A percentile compares a stretch with the other conserved stretches of the same genome.
These are phyloP conservation scores for Rhabditophanes sp. DNA, from an alignment of 2,888 invertebrate genomes.

Conservation along the genomic window DNA sequence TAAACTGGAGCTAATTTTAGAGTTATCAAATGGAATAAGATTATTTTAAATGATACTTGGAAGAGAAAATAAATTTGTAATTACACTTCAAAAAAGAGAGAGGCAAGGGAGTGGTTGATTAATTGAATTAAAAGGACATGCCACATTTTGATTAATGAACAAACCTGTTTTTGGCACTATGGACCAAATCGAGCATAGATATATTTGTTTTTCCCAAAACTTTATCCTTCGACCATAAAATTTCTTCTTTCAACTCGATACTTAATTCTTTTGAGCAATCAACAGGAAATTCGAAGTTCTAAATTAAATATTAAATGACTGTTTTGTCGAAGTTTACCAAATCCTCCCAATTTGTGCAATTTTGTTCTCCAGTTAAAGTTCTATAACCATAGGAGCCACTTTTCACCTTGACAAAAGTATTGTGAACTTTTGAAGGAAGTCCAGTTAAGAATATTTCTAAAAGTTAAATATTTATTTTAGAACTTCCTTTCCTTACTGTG, in stretches of 20 bases:
- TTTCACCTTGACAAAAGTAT: no score
- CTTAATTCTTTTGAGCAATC: conserved; percentile 15
- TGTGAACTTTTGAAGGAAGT: background rate
- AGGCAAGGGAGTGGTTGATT: no score
- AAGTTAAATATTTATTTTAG: background rate
- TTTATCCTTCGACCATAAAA: conserved; percentile 8
- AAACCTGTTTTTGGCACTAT: no score
- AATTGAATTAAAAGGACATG: no score
- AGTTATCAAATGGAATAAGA: no score
- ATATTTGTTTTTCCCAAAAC: conserved; percentile 16
- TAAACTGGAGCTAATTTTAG: no score
- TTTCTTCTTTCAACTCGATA: conserved; percentile 14
- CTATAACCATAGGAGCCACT: background rate
- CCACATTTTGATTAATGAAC: no score
- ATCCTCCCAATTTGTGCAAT: background rate
- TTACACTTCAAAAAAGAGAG: no score
- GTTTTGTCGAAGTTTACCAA: no score
- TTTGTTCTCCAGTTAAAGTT: background rate
- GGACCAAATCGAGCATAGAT: conserved; percentile 11
- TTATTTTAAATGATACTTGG: no score
- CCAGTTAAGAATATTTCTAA: conserved; percentile 2
- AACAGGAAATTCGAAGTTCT: conserved; percentile 18
- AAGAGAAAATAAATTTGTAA: no score
- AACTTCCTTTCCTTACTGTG: conserved; percentile 8
- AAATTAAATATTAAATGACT: conserved; percentile 1